phyloP scores from a whole-genome alignment of 1,140 invertebrate genomes.

The Diploscapter pachys region DNA sequence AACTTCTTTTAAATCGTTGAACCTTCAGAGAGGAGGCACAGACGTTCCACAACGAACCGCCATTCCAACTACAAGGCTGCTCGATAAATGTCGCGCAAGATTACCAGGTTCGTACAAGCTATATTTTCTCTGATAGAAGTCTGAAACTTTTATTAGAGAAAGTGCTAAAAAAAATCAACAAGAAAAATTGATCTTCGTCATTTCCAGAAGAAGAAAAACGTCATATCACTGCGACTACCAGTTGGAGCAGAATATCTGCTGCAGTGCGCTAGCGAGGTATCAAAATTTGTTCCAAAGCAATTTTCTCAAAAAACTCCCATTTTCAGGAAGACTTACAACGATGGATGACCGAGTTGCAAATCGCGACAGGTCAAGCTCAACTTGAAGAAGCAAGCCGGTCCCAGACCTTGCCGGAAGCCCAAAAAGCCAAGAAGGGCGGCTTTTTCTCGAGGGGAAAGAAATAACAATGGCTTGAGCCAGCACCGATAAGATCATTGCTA shows the following conservation, averaged over 20 bases:
- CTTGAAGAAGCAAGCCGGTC: constrained; percentile 30
- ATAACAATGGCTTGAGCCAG: not conserved
- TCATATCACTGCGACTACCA: constrained; percentile 77
- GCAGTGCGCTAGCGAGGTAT: constrained; percentile 85
- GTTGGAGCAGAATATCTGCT: constrained; percentile 93
- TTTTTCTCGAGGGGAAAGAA: constrained; percentile 34
- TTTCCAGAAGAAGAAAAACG: constrained; percentile 86
- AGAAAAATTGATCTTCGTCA: no score
- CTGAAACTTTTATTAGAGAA: no score
- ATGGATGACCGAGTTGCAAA: constrained; percentile 53
- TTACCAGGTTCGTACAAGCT: constrained; percentile 67
- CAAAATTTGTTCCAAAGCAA: not conserved
- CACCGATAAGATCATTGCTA: no score
- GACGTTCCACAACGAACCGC: constrained; percentile 77
- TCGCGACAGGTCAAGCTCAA: constrained; percentile 46
- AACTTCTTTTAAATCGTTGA: not conserved
- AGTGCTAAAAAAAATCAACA: no score
- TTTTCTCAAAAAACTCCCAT: not conserved
- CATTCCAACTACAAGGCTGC: constrained; percentile 79
- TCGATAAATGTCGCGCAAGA: constrained; percentile 80
- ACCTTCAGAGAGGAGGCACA: constrained; percentile 70
- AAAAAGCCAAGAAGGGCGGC: constrained; percentile 37
- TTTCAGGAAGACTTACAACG: constrained; percentile 53
- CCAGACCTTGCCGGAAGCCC: constrained; percentile 35
- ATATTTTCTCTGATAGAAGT: no score